phyloP scores from a whole-genome alignment of 1,140 invertebrate species.

The Drosophila willistoni region DNA sequence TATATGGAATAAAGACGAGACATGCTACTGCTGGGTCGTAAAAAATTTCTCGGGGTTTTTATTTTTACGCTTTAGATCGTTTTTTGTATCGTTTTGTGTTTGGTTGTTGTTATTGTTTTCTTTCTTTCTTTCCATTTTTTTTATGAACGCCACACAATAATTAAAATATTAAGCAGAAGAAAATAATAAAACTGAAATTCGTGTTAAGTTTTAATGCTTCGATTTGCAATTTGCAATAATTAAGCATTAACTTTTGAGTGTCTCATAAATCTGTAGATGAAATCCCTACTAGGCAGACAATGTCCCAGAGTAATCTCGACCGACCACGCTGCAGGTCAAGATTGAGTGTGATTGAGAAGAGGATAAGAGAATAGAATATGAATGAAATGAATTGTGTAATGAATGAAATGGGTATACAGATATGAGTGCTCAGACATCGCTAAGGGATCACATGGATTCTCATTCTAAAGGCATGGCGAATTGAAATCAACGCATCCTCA shows the following conservation, averaged over 20 bases:
- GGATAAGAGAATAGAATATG: conserved; percentile 46
- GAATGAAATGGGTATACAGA: conserved; percentile 71
- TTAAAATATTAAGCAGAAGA: conserved; percentile 75
- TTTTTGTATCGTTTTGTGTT: conserved; percentile 8
- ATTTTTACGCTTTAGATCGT: conserved; percentile 35
- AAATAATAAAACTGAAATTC: conserved; percentile 55
- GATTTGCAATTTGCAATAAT: conserved; percentile 78
- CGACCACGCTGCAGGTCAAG: conserved; percentile 58
- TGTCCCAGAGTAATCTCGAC: conserved; percentile 29
- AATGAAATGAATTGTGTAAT: conserved; percentile 57
- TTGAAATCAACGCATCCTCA: conserved; percentile 8
- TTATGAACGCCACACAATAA: conserved; percentile 67
- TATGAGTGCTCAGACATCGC: neutral
- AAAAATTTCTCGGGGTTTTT: conserved; percentile 47
- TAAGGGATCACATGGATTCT: conserved; percentile 17
- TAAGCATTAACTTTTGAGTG: conserved; percentile 66
- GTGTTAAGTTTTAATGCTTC: conserved; percentile 68
- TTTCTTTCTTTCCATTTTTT: conserved; percentile 12
- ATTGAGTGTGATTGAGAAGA: conserved; percentile 11
- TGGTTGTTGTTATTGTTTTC: neutral
- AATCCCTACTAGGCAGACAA: neutral
- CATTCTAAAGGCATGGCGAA: conserved; percentile 10
- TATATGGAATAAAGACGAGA: conserved; percentile 21
- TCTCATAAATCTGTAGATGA: conserved; percentile 33
- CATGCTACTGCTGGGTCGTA: conserved; percentile 73